Base-by-base conservation (phyloP, 35 echinoderm and acorn worm species). In the Stichopus chloronotus region DNA sequence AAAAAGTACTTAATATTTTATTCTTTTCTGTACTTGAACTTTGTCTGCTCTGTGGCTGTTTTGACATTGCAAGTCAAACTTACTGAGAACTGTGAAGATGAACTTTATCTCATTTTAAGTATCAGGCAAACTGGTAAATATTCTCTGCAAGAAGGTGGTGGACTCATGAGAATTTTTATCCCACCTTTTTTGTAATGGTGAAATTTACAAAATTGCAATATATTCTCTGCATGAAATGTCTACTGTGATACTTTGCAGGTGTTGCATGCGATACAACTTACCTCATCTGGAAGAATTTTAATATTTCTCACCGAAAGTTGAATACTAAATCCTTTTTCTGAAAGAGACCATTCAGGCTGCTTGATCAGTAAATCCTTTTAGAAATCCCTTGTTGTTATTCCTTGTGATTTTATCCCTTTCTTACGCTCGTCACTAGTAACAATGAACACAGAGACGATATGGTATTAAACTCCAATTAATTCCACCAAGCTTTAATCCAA, bases 241-340 rank as follows among this genome's bases (percentile, higher is more conserved):
- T 43, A 61, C 55, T 82, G 43, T 55, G 55, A 61, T 4, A 59
- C 58, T 57, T 23, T 85, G n/a, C 24, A 58, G n/a, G 4, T 85
- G 55, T 85, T 9, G 17, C 57, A 85, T 81, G 78, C 53, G 16
- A 85, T 58, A 58, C 54, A 60, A 85, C 82, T 85, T 85, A 85
- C 82, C 82, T 85, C 82, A 85, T 85, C 54, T 85, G 20, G 82
- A 85, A 85, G 57, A 58, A 85, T 85, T 85, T 85, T 85, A 85
- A 85, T 85, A 85, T 85, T 85, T 85, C 57, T 85, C 82, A 58
- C 55, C 1, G 30, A 43, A 58, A 85, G 57, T 85, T 21, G 13
- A 55, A 58, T 58, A 85, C 24, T 56, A 85, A 85, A 58, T 58
- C 82, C 82, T 58, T 53, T 23, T 20, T 58, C 14, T 59, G 16